phyloP scores from a whole-genome alignment of 1,140 invertebrate genomes.

The Globodera ellingtonae region DNA sequence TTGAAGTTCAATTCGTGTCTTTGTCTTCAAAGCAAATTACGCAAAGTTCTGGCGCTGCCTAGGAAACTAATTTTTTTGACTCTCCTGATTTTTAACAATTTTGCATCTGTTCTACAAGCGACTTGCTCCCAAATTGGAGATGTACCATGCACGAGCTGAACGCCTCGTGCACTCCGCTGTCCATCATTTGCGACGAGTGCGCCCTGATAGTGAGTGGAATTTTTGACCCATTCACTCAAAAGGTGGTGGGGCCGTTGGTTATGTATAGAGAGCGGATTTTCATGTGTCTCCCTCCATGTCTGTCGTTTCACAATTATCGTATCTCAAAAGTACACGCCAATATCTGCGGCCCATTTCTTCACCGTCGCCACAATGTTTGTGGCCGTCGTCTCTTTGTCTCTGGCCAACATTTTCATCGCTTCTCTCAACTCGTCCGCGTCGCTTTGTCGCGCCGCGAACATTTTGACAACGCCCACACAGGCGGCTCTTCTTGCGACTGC shows the following conservation, averaged over 20 bases:
- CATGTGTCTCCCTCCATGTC: too few species aligned
- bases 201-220: conserved; percentile 57
- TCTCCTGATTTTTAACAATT: too few species aligned
- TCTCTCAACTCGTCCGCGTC: conserved; percentile 45
- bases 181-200: conserved; percentile 57
- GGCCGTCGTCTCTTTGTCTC: conserved; percentile 11
- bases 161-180: conserved; percentile 47
- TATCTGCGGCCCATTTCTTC: conserved; percentile 47
- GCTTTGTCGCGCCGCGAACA: conserved; percentile 37
- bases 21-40: too few species aligned
- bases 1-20: too few species aligned
- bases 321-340: conserved; percentile 43
- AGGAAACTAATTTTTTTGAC: too few species aligned
- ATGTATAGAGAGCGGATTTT: too few species aligned
- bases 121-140: conserved; percentile 49
- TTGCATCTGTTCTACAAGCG: conserved; percentile 52
- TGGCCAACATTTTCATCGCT: conserved; percentile 36
- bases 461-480: conserved; percentile 49
- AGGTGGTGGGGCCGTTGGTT: background rate
- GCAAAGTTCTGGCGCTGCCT: too few species aligned
- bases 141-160: conserved; percentile 49
- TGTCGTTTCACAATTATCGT: background rate
- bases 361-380: conserved; percentile 36
- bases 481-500: conserved; percentile 41
- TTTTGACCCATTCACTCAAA: conserved; percentile 9